Evolutionary conservation across 35 echinoderm and acorn worm genomes (phyloP), one percentile per base, ranked within the genome.

Genomic region (Holothuria glaberrima): DNA sequence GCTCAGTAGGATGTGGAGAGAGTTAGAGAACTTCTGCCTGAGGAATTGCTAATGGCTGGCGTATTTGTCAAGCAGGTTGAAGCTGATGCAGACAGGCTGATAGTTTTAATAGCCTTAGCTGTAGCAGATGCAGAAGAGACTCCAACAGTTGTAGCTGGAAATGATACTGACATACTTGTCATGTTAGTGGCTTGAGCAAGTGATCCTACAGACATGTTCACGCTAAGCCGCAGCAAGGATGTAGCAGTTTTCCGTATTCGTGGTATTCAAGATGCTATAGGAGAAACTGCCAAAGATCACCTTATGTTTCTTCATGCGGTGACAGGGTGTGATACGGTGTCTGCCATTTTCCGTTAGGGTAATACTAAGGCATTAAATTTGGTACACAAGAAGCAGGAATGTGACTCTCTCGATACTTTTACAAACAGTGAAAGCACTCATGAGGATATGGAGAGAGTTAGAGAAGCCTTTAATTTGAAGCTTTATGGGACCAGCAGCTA

Each of bases 191-290:
- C 63, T 16, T 6, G 4, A 67, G 63, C 63, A 24, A 67, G 63
- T 67, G 63, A 67, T 67, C 16, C 63, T 67, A 67, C 63, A 67
- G 16, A 67, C 21, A 67, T 67, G 63, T 67, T 67, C 63, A 67
- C 16, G 63, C 16, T 67, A 67, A 5, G 63, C 16, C 63, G 29
- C 63, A 67, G 16, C 29, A 67, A 67, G 4, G 3, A 67, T 30
- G 4, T 67, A 67, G 16, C 63, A 67, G 63, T 67, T 67, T 67
- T 67, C 29, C 63, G 63, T 16, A 67, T 67, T 67, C 29, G 63
- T 67, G 63, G 16, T 67, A 67, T 67, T 16, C 63, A 67, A 16
- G 63, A 16, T 67, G 29, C 63, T 16, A 67, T 16, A 67, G 63
- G 63, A 67, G 63, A 67, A n/a, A n/a, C n/a, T 67, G 16, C 63